These are phyloP conservation scores for Tangara arthus DNA, from an alignment of 2,797 vertebrate species.

Conservation along the genomic window DNA sequence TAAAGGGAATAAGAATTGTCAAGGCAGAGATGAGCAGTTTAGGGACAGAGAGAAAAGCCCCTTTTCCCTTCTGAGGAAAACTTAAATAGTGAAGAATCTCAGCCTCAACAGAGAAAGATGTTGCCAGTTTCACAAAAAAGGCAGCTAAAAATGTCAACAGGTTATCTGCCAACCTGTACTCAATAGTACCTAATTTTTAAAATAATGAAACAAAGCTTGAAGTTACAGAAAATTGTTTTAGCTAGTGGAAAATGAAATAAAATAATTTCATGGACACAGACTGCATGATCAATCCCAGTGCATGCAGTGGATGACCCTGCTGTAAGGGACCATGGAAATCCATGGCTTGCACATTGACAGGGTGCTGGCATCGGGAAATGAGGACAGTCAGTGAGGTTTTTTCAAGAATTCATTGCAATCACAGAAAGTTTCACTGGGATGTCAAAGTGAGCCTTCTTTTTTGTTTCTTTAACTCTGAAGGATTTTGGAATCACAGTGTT, in stretches of 20 bases:
- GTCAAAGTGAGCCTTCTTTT: background rate
- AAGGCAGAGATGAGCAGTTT: background rate
- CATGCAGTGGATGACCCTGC: background rate
- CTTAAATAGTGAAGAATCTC: background rate
- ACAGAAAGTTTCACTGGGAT: background rate
- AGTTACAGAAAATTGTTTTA: background rate
- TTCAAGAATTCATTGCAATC: background rate
- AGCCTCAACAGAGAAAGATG: background rate
- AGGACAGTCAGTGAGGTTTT: background rate
- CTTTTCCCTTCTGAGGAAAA: background rate
- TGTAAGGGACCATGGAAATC: rapidly evolving
- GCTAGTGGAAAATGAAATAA: background rate
- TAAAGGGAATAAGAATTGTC: background rate
- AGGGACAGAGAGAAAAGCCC: background rate
- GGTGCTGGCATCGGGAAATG: background rate
- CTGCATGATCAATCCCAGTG: background rate
- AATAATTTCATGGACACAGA: background rate
- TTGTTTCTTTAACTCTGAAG: background rate
- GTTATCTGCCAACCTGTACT: background rate
- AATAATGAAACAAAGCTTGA: background rate
- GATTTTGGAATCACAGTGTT: background rate
- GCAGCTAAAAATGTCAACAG: background rate
- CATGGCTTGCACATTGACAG: background rate
- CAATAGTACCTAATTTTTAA: background rate
- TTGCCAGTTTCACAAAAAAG: background rate